A percentile compares a stretch with the other conserved stretches of the same genome.
Evolutionary conservation across 1,140 invertebrate genomes (phyloP).

Genomic region (Mizuhopecten yessoensis): DNA sequence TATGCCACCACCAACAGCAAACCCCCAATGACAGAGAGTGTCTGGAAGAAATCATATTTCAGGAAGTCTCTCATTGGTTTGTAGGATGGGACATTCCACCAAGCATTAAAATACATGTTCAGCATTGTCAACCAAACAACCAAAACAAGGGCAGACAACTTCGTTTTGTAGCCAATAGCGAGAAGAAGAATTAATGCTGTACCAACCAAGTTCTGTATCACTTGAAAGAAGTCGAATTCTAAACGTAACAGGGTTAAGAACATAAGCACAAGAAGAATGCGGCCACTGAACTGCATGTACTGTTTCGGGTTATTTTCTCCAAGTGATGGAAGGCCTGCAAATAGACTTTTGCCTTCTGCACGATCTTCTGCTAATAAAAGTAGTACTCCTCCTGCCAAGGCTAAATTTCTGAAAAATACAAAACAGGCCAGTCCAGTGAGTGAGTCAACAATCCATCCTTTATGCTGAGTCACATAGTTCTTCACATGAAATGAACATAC

Average conservation of each 20-base stretch:
- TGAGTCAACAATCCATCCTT: no score
- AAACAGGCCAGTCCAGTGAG: no score
- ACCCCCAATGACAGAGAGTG: slow-evolving; percentile 98
- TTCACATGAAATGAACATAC: no score
- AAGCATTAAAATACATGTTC: slow-evolving; percentile 99
- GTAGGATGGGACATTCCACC: slow-evolving; percentile 97
- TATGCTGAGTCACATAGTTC: no score
- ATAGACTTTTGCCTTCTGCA: slow-evolving; percentile 94
- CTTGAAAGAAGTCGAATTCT: slow-evolving; percentile 87
- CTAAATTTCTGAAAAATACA: slow-evolving; percentile 92
- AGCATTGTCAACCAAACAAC: slow-evolving; percentile 94
- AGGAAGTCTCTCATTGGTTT: slow-evolving; percentile 99
- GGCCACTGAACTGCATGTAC: slow-evolving; percentile 97
- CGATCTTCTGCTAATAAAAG: slow-evolving; percentile 97
- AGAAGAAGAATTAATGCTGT: slow-evolving; percentile 97
- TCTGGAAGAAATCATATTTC: slow-evolving; percentile 99
- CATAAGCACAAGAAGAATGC: slow-evolving; percentile 99
- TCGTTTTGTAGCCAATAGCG: slow-evolving; percentile 98
- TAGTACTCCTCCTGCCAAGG: slow-evolving; percentile 96
- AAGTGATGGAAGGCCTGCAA: slow-evolving; percentile 98
- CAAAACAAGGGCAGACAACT: slow-evolving; percentile 97
- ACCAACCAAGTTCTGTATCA: slow-evolving; percentile 95
- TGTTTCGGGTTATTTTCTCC: slow-evolving; percentile 99
- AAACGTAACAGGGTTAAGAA: slow-evolving; percentile 98
- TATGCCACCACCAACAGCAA: slow-evolving; percentile 99